Evolutionary conservation across 2,113 vertebrate species (phyloP).

Genomic region (Lampris incognitus): DNA sequence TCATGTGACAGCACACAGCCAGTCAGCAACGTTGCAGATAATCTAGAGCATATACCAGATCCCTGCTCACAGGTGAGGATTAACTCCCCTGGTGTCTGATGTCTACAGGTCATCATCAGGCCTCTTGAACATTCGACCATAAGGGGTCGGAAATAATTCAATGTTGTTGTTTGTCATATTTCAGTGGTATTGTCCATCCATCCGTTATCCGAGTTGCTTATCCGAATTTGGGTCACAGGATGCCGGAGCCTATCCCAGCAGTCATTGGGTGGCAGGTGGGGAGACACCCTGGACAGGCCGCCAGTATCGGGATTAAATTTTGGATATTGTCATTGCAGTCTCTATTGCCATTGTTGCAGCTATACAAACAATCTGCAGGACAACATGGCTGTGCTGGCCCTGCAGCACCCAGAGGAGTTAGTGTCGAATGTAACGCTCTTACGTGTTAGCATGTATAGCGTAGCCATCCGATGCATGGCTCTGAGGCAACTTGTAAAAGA

Average conservation of each 20-base stretch:
- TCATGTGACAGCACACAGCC: conserved; percentile 30
- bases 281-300: too few relatives aligned
- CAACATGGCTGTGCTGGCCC: background rate
- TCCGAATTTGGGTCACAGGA: too few relatives aligned
- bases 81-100: conserved; percentile 37
- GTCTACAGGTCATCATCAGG: conserved; percentile 28
- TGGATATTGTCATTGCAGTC: too few relatives aligned
- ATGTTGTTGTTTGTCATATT: too few relatives aligned
- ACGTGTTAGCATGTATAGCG: conserved; percentile 18
- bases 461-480: conserved; percentile 31
- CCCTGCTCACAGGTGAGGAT: conserved; percentile 35
- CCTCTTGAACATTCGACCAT: conserved; percentile 6
- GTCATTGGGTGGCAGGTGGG: too few relatives aligned
- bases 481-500: conserved; percentile 55
- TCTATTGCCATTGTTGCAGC: background rate
- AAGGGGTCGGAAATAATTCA: too few relatives aligned
- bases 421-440: background rate
- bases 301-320: too few relatives aligned
- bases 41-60: conserved; percentile 39
- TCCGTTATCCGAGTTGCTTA: background rate
- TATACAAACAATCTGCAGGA: background rate
- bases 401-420: conserved; percentile 3
- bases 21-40: conserved; percentile 33
- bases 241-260: too few relatives aligned
- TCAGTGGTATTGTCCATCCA: background rate